These are phyloP conservation scores for Sisor rabdophorus DNA, from an alignment of 2,113 vertebrate species.

Conservation along the genomic window DNA sequence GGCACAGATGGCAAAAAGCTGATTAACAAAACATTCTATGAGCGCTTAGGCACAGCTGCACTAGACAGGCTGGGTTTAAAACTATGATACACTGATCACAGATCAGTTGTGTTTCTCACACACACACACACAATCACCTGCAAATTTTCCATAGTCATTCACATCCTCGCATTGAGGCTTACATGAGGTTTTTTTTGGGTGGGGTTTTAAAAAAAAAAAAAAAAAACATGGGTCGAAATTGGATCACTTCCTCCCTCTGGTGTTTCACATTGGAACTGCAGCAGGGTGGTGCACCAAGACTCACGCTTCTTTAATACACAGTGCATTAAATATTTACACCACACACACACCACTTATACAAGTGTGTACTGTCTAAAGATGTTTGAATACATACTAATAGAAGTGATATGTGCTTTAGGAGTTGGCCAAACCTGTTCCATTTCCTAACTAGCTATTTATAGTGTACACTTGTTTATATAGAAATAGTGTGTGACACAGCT, in stretches of 20 bases:
- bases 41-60: slow-evolving; percentile 22
- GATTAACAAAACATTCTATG: slow-evolving; percentile 37
- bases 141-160: no score
- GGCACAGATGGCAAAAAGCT: slow-evolving; percentile 38
- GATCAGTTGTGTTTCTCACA: neutral
- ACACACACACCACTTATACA: neutral
- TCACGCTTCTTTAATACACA: neutral
- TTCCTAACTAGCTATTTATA: no score
- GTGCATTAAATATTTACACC: neutral
- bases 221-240: neutral
- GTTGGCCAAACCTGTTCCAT: no score
- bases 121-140: neutral
- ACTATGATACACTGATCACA: neutral
- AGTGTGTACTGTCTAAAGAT: neutral
- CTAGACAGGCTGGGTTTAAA: slow-evolving; percentile 2
- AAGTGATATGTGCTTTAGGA: neutral
- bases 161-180: neutral
- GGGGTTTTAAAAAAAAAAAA: no score
- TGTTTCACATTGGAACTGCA: slow-evolving; percentile 47
- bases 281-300: neutral
- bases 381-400: neutral
- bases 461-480: neutral
- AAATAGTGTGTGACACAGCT: neutral
- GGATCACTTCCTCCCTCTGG: slow-evolving; percentile 56
- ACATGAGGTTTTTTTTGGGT: no score